Percentiles rank a stretch among this genome's conserved stretches.
Evolutionary conservation across 2,888 invertebrate genomes (phyloP).

Genomic region (Dilophus febrilis): DNA sequence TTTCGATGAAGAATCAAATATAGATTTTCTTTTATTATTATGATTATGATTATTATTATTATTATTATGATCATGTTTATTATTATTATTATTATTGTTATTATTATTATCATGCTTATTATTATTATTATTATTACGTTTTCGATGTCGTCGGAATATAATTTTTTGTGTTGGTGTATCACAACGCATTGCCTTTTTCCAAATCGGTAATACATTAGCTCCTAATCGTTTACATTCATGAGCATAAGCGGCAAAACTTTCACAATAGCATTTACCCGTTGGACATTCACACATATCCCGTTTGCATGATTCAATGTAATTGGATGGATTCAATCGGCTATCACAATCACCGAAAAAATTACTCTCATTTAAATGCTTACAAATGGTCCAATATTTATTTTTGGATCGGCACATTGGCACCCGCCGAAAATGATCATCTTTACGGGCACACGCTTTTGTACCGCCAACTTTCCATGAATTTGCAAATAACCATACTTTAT

Average conservation of each 20-base stretch:
- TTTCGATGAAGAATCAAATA: too few relatives aligned
- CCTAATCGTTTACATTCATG: conserved; percentile 71
- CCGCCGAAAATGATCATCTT: conserved; percentile 32
- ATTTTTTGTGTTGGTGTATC: conserved; percentile 17
- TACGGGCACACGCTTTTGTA: conserved; percentile 47
- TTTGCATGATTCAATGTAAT: conserved; percentile 74
- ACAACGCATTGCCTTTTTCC: conserved; percentile 55
- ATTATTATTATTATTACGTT: conserved; percentile 9
- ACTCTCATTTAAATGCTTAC: conserved; percentile 34
- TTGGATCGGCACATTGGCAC: conserved; percentile 33
- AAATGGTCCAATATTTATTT: conserved; percentile 33
- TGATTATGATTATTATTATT: conserved; percentile 2
- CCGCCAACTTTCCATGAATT: conserved; percentile 84
- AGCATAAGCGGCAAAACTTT: conserved; percentile 76
- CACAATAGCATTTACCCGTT: conserved; percentile 67
- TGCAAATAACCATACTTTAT: conserved; percentile 51
- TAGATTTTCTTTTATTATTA: not conserved
- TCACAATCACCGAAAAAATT: conserved; percentile 60
- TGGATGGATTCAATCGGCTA: conserved; percentile 57
- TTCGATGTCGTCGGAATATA: conserved; percentile 4
- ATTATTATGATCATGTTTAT: not conserved
- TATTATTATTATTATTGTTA: not conserved
- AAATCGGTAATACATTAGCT: conserved; percentile 48
- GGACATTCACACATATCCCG: conserved; percentile 81
- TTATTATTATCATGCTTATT: conserved; percentile 4